These are phyloP conservation scores for Zaprionus taronus DNA, from an alignment of 1,140 invertebrate genomes.

Conservation along the genomic window DNA sequence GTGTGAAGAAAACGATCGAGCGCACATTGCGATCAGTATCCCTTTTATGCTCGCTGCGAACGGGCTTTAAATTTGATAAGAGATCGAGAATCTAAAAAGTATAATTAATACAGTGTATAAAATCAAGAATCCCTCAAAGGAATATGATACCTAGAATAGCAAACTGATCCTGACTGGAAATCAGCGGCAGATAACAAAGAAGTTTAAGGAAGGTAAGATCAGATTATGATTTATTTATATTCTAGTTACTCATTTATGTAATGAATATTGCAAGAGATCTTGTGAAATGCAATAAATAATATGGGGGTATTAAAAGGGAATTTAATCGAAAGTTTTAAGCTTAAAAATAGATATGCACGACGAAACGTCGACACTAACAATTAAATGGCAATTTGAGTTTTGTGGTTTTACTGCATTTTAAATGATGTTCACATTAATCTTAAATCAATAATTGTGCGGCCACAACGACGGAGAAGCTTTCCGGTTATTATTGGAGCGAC, in stretches of 20 bases:
- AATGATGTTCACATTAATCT: constrained; percentile 17
- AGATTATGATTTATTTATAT: background rate
- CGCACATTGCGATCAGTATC: constrained; percentile 62
- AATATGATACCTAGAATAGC: constrained; percentile 71
- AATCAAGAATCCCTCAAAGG: too few relatives aligned
- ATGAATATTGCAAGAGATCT: constrained; percentile 1
- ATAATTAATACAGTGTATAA: background rate
- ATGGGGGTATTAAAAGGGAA: background rate
- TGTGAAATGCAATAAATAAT: background rate
- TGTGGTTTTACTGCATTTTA: constrained; percentile 32
- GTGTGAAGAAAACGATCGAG: constrained; percentile 65
- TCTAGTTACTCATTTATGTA: background rate
- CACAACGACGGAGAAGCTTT: constrained; percentile 7
- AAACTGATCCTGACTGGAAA: constrained; percentile 54
- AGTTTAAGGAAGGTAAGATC: constrained; percentile 41
- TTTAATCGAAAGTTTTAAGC: background rate
- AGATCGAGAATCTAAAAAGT: constrained; percentile 15
- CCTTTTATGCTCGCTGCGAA: constrained; percentile 68
- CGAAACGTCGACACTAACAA: constrained; percentile 10
- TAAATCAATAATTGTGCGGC: constrained; percentile 11
- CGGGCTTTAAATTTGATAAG: constrained; percentile 28
- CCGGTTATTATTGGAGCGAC: constrained; percentile 43
- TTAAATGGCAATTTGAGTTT: constrained; percentile 24
- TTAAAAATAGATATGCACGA: constrained; percentile 32
- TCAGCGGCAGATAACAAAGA: constrained; percentile 8